Percentiles rank a stretch among this genome's conserved stretches.
These are phyloP conservation scores for Laupala kohalensis DNA, from an alignment of 1,140 invertebrate species.

Conservation along the genomic window DNA sequence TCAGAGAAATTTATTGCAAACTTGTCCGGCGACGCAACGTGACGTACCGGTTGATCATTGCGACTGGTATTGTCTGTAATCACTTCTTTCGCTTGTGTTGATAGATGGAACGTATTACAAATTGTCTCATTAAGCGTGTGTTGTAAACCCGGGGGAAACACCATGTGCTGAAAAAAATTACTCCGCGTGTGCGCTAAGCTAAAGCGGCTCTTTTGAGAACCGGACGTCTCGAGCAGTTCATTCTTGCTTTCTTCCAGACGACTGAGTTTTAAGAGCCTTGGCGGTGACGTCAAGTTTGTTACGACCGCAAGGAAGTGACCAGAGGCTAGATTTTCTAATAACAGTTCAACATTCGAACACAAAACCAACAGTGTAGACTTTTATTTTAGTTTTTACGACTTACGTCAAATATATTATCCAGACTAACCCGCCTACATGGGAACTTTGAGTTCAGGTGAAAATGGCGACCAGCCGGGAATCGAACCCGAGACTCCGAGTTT, in stretches of 20 bases:
- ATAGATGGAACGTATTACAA: neutral
- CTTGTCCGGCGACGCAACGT: neutral
- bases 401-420: too few relatives aligned
- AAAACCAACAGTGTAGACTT: too few relatives aligned
- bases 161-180: too few relatives aligned
- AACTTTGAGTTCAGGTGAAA: too few relatives aligned
- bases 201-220: too few relatives aligned
- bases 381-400: too few relatives aligned
- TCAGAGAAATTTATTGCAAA: neutral
- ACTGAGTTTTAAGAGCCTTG: neutral
- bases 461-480: too few relatives aligned
- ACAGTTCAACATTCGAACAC: too few relatives aligned
- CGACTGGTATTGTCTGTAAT: neutral
- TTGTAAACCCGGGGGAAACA: neutral
- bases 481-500: too few relatives aligned
- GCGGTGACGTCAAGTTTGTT: neutral
- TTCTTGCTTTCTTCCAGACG: neutral
- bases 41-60: neutral
- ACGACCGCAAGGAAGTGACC: neutral
- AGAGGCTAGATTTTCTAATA: too few relatives aligned
- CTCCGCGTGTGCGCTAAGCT: too few relatives aligned
- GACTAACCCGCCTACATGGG: too few relatives aligned
- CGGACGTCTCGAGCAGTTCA: neutral
- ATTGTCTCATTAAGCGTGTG: neutral
- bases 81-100: neutral